phyloP scores from a whole-genome alignment of 2,797 vertebrate genomes.

The Coilia nasus region DNA sequence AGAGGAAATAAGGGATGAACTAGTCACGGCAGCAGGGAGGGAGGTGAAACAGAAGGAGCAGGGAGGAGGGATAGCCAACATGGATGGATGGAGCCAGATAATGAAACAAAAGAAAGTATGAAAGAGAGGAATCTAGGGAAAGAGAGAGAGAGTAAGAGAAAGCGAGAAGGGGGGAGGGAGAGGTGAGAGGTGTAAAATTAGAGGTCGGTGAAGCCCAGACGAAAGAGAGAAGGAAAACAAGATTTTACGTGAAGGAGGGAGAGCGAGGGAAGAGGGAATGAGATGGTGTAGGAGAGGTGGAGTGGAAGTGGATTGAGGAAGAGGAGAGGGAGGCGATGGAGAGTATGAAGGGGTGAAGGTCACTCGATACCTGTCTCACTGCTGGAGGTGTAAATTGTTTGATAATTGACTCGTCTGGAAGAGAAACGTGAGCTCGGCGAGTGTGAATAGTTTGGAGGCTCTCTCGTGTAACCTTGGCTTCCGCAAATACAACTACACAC shows the following conservation, averaged over 20 bases:
- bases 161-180: not conserved
- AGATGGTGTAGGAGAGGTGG: constrained; percentile 43
- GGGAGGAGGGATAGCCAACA: not conserved
- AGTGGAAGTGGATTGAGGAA: constrained; percentile 42
- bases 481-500: not conserved
- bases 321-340: not conserved
- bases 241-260: constrained; percentile 45
- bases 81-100: not conserved
- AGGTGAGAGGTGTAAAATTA: not conserved
- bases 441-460: constrained; percentile 61
- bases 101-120: not conserved
- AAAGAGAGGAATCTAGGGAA: not conserved
- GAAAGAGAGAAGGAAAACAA: not conserved
- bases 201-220: not conserved
- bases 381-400: constrained; percentile 67
- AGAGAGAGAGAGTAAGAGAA: not conserved
- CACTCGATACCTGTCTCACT: constrained; percentile 59
- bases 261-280: constrained; percentile 45
- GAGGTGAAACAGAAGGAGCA: not conserved
- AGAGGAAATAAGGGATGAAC: not conserved
- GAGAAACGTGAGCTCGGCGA: constrained; percentile 63
- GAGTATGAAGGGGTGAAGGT: constrained; percentile 47
- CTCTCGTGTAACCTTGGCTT: constrained; percentile 60
- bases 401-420: constrained; percentile 39
- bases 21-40: too few relatives aligned